Conservation (phyloP, 2,113 vertebrate genomes). For the Callospermophilus lateralis region DNA sequence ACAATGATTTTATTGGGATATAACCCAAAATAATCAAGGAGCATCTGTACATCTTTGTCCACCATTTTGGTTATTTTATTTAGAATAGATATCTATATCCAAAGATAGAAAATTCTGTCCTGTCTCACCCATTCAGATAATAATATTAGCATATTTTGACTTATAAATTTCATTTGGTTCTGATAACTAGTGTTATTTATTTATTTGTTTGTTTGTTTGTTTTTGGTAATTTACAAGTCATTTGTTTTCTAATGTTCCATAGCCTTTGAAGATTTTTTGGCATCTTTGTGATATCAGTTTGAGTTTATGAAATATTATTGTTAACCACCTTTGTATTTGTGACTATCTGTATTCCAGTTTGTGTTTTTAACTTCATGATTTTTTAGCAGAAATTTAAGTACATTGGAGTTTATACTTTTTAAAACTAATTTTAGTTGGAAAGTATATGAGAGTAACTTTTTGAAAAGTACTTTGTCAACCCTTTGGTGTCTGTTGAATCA, state of each 20-base stretch:
- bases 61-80: background rate
- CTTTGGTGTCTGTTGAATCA: background rate
- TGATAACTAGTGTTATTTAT: background rate
- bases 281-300: background rate
- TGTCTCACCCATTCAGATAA: background rate
- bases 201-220: background rate
- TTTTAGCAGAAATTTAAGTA: slow-evolving; percentile 7
- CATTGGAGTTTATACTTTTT: background rate
- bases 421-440: background rate
- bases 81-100: background rate
- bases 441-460: background rate
- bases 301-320: slow-evolving; percentile 8
- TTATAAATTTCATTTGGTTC: background rate
- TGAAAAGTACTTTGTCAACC: background rate
- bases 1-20: background rate
- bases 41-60: background rate
- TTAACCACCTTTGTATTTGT: background rate
- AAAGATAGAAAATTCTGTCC: background rate
- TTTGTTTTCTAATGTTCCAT: background rate
- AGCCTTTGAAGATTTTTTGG: background rate
- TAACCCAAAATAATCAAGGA: background rate
- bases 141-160: background rate
- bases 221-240: background rate
- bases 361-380: background rate
- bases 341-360: background rate